These are phyloP conservation scores for Lochmaea crataegi DNA, from an alignment of 2,888 invertebrate species.

Conservation along the genomic window DNA sequence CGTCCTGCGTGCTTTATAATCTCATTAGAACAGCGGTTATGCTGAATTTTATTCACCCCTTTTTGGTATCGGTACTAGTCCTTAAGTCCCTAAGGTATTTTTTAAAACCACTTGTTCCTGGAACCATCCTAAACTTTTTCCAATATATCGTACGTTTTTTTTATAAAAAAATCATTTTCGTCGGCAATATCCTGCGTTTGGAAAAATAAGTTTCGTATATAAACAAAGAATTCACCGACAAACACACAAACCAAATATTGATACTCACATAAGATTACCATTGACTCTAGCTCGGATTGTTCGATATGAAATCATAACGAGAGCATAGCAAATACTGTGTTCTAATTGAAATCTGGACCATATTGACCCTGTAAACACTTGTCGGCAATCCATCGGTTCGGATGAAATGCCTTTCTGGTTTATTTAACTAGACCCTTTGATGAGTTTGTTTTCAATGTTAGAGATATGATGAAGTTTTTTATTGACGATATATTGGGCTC, in stretches of 20 bases:
- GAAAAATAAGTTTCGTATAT: slow-evolving; percentile 20
- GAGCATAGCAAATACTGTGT: slow-evolving; percentile 64
- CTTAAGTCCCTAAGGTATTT: too few species aligned
- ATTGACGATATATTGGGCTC: slow-evolving; percentile 53
- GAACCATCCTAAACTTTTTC: too few species aligned
- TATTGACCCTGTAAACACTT: slow-evolving; percentile 67
- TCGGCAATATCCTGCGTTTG: background rate
- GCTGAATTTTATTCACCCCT: slow-evolving; percentile 14
- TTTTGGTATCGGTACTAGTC: background rate
- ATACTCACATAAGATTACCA: slow-evolving; percentile 51
- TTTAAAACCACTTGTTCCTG: too few species aligned
- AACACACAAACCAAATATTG: slow-evolving; percentile 46
- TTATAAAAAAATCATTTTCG: slow-evolving; percentile 51
- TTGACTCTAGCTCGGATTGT: slow-evolving; percentile 58
- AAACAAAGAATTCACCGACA: slow-evolving; percentile 16
- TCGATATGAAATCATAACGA: slow-evolving; percentile 67
- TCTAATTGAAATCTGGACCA: slow-evolving; percentile 66
- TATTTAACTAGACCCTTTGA: slow-evolving; percentile 59
- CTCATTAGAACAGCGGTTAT: slow-evolving; percentile 12
- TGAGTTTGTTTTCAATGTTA: slow-evolving; percentile 61
- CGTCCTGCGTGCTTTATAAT: slow-evolving; percentile 34
- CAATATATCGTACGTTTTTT: background rate
- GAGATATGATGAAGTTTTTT: slow-evolving; percentile 60
- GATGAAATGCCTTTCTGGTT: slow-evolving; percentile 55
- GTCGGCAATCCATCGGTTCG: slow-evolving; percentile 62